Base-by-base conservation (phyloP, 2,888 invertebrate genomes). In the Trichogramma evanescens region DNA sequence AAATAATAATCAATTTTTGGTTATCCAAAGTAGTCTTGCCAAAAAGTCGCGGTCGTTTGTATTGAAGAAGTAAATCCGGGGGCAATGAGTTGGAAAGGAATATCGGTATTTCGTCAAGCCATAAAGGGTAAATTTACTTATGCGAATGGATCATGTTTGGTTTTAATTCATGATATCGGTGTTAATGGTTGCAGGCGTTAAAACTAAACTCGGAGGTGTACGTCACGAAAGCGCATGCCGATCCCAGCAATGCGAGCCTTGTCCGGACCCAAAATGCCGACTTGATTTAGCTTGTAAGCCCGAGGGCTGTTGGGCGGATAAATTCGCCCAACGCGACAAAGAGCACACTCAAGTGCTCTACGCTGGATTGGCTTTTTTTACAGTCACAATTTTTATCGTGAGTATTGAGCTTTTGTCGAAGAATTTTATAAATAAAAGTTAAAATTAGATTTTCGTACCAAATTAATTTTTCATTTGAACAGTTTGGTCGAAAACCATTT, bases 201-300 rank as follows among this genome's bases (percentile, higher is more conserved):
- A 26, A 26, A 26, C 26, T 26, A 26, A 26, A 26, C 26, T 26
- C 26, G 26, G 26, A 26, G 26, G 26, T 1, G 26, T 26, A 26
- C 26, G 26, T 26, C 26, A 26, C 26, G 26, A 26, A 26, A 2
- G 26, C 26, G 26, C 26, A 26, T 26, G 26, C 26, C 26, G 26
- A 26, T 26, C 26, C 26, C 26, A 26, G 26, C 26, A 26, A 26
- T 26, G 26, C 26, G 26, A 26, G 26, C 26, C 26, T 26, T 26
- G 26, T 26, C 26, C 26, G 26, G 26, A 26, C 1, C 26, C 26
- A 26, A 57, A 60, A 42, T 54, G 46, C n/a, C 39, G 55, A 2
- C 59, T 67, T 56, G 66, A 67, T 41, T 51, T 58, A n/a, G n/a
- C 50, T 6, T 40, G 58, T 0, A 49, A 55, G 10, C 65, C 65